Evolutionary conservation across 1,140 invertebrate genomes (phyloP), one percentile per base, ranked within the genome.

Genomic region (Trichoplusia ni): DNA sequence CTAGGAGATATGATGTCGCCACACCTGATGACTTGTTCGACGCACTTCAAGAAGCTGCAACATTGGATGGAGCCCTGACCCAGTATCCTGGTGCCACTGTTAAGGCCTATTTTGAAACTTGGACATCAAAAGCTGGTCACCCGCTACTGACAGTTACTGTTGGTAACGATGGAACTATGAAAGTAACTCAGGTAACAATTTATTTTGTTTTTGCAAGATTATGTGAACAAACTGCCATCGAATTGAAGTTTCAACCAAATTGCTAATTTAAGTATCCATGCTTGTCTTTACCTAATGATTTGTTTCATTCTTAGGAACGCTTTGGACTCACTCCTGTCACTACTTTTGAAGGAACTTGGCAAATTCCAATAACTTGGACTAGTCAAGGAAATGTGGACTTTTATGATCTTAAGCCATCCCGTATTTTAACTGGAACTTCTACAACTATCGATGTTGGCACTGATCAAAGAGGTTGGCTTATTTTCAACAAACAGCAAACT

Each of bases 1-100:
- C 23, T 42, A 92, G 91, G 35, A 58, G 79, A 72, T 93, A 85
- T 49, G 71, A 84, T 6, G 90, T 91, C 27, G 94, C 95, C 0
- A 91, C 92, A 38, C 94, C 95, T 56, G 91, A 95, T 56, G 93
- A 96, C 70, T 81, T 97, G 2, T 97, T 95, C 93, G 66, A 82
- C 1, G 91, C 93, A 3, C 85, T 96, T 44, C 90, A 93, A 64
- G 88, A 89, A 73, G 93, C 91, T 13, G 88, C 93, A 11, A 67
- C 65, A 1, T 87, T 86, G 61, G 83, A 85, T 11, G 54, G 66
- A 38, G 76, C 90, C 1, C 46, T 86, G 8, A 25, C 74, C 2
- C 64, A 63, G 4, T 85, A 87, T 35, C 49, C 38, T 11, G 73
- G 63, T 7, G 78, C 90, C 0, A 86, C 82, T 2, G 75, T 92